Evolutionary conservation across 2,888 invertebrate genomes (phyloP).

Genomic region (Amblyjoppa proteus): DNA sequence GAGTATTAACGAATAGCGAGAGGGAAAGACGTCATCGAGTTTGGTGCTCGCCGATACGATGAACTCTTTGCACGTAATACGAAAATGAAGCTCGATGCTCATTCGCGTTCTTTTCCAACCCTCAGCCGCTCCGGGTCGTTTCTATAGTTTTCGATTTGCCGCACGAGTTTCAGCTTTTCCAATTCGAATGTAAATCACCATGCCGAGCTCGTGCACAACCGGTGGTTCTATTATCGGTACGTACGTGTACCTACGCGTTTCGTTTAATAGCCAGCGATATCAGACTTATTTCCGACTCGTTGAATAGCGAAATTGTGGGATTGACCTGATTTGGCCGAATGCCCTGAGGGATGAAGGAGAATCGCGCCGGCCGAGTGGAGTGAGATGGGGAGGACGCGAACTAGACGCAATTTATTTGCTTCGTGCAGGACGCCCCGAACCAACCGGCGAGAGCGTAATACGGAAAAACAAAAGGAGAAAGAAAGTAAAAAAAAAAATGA

Average conservation of each 20-base stretch:
- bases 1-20: background rate
- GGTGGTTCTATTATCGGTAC: slow-evolving; percentile 12
- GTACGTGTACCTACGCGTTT: slow-evolving; percentile 34
- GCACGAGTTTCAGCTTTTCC: slow-evolving; percentile 25
- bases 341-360: slow-evolving; percentile 32
- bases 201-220: slow-evolving; percentile 2
- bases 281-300: slow-evolving; percentile 56
- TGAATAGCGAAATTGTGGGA: slow-evolving; percentile 57
- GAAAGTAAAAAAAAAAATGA: slow-evolving; percentile 20
- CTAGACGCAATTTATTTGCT: slow-evolving; percentile 44
- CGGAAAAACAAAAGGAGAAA: slow-evolving; percentile 16
- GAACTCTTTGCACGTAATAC: background rate
- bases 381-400: background rate
- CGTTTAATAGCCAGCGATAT: slow-evolving; percentile 47
- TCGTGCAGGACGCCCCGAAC: slow-evolving; percentile 19
- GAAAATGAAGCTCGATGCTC: slow-evolving; percentile 6
- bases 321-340: slow-evolving; percentile 50
- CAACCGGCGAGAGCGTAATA: slow-evolving; percentile 18
- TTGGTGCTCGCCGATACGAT: background rate
- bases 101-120: background rate
- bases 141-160: slow-evolving; percentile 29
- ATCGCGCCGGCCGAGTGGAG: background rate
- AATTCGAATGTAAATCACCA: slow-evolving; percentile 32
- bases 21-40: background rate
- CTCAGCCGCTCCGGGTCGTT: background rate